Evolutionary conservation across 1,140 invertebrate species (phyloP).

Genomic region (Cecropterus lyciades): DNA sequence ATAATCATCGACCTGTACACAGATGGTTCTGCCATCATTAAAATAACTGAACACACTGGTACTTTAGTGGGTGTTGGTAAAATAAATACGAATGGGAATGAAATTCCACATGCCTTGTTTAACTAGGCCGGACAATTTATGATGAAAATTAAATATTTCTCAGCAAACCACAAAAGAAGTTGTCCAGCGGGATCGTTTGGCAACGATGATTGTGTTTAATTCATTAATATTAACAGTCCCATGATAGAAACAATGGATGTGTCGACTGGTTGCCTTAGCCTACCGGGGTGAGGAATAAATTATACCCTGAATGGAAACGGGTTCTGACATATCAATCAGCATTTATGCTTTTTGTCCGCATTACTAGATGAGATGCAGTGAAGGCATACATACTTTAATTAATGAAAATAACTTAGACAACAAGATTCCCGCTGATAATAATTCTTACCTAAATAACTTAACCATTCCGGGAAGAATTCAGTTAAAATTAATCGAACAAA

Average conservation of each 20-base stretch:
- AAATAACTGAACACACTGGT: background rate
- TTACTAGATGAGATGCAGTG: conserved; percentile 1
- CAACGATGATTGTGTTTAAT: background rate
- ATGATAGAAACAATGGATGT: background rate
- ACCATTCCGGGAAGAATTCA: background rate
- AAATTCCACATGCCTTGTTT: conserved; percentile 8
- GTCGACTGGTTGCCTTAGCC: background rate
- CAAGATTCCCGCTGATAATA: background rate
- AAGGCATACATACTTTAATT: conserved; percentile 20
- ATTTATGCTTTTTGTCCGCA: conserved; percentile 18
- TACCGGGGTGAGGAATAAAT: conserved; percentile 10
- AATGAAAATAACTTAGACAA: background rate
- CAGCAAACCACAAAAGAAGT: background rate
- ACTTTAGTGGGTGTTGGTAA: background rate
- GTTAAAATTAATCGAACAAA: background rate
- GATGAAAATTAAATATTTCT: background rate
- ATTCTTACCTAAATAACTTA: background rate
- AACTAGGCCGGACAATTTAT: background rate
- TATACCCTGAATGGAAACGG: conserved; percentile 15
- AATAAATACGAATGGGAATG: background rate
- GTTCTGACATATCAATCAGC: conserved; percentile 26
- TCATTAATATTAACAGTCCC: conserved; percentile 2
- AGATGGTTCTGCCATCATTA: background rate
- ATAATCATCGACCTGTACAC: no score
- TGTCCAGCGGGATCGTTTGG: background rate